A percentile compares a stretch with the other conserved stretches of the same genome.
Conservation (phyloP, 2,888 invertebrate genomes). For the Phortica okadai region DNA sequence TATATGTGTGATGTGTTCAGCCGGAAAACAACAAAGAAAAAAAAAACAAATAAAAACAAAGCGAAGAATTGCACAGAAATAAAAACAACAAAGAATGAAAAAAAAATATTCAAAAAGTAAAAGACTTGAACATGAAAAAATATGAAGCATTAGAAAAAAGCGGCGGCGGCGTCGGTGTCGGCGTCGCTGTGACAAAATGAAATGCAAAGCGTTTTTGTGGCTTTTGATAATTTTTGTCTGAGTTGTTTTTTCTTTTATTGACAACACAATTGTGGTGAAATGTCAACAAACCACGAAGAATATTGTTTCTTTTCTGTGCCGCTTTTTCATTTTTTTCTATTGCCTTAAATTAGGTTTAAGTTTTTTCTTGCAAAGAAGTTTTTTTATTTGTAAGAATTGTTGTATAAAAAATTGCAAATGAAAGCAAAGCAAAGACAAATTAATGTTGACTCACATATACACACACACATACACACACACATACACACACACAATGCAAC, state of each 20-base stretch:
- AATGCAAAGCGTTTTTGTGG: slow-evolving; percentile 58
- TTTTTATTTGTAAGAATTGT: slow-evolving; percentile 4
- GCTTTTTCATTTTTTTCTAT: not conserved
- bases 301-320: not conserved
- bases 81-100: slow-evolving; percentile 62
- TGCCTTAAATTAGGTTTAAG: not conserved
- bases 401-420: not conserved
- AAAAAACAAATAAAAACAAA: slow-evolving; percentile 56
- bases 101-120: slow-evolving; percentile 49
- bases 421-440: not conserved
- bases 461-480: not conserved
- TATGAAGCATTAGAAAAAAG: slow-evolving; percentile 56
- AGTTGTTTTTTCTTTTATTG: slow-evolving; percentile 38
- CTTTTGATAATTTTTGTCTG: slow-evolving; percentile 36
- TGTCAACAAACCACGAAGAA: slow-evolving; percentile 46
- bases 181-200: slow-evolving; percentile 33
- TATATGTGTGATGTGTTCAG: not conserved
- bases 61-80: slow-evolving; percentile 51
- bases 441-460: not conserved
- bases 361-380: not conserved
- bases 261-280: slow-evolving; percentile 47
- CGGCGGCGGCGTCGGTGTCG: not conserved
- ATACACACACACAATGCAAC: not conserved
- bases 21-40: slow-evolving; percentile 45
- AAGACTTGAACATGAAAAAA: not conserved